Evolutionary conservation across 2,888 invertebrate genomes (phyloP).

Genomic region (Atrina japonica): DNA sequence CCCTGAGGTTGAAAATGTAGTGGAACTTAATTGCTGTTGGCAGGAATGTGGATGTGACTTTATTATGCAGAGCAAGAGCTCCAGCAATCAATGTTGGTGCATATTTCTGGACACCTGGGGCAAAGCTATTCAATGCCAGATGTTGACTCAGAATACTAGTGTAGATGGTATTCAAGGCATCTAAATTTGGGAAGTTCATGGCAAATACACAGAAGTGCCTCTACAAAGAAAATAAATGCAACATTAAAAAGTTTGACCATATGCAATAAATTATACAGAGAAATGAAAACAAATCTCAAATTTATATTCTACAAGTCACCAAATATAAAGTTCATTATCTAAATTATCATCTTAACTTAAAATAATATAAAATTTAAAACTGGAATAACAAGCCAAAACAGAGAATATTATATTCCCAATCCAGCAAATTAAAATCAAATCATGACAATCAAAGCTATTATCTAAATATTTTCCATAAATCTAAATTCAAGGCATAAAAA

Average conservation of each 20-base stretch:
- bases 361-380: no score
- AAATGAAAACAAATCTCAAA: not conserved
- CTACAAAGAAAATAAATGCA: conserved; percentile 61
- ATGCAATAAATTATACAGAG: not conserved
- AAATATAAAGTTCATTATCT: not conserved
- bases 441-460: no score
- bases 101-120: conserved; percentile 86
- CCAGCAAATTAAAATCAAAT: no score
- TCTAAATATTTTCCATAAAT: no score
- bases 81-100: conserved; percentile 89
- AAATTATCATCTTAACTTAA: not conserved
- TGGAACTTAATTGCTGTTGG: conserved; percentile 98
- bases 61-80: conserved; percentile 91
- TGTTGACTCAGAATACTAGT: conserved; percentile 87
- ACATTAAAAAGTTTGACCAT: not conserved
- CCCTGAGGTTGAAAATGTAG: conserved; percentile 96
- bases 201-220: conserved; percentile 82
- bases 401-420: no score
- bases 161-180: conserved; percentile 93
- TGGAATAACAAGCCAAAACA: no score
- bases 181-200: conserved; percentile 89
- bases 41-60: conserved; percentile 92
- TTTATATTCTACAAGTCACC: not conserved
- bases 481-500: no score
- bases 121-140: conserved; percentile 89